These are phyloP conservation scores for Eumeta japonica DNA, from an alignment of 1,140 invertebrate species.

Conservation along the genomic window DNA sequence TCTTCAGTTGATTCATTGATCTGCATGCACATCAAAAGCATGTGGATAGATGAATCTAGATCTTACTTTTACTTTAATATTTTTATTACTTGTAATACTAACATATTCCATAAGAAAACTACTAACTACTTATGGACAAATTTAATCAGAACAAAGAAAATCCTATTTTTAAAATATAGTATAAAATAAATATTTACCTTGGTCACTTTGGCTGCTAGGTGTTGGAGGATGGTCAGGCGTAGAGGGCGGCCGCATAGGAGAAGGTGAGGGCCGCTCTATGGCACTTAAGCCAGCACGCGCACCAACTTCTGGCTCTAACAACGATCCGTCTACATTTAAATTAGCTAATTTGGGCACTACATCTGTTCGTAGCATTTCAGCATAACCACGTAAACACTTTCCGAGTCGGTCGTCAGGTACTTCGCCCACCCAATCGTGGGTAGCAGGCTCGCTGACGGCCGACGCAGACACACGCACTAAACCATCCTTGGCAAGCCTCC, in stretches of 20 bases:
- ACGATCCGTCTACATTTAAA: constrained; percentile 75
- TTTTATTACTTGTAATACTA: too few relatives aligned
- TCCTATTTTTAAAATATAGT: background rate
- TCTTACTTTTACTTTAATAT: too few relatives aligned
- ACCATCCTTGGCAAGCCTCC: constrained; percentile 81
- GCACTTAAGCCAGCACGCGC: constrained; percentile 30
- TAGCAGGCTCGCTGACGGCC: constrained; percentile 61
- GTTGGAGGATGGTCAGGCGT: constrained; percentile 47
- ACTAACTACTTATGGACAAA: background rate
- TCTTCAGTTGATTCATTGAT: too few relatives aligned
- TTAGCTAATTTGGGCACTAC: constrained; percentile 80
- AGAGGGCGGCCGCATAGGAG: constrained; percentile 63
- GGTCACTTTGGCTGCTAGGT: constrained; percentile 30
- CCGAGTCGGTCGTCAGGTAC: constrained; percentile 78
- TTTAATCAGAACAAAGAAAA: background rate
- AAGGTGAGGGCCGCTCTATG: constrained; percentile 50
- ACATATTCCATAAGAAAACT: too few relatives aligned
- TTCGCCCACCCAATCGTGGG: constrained; percentile 90
- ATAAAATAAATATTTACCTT: constrained; percentile 28
- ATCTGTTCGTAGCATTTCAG: constrained; percentile 69
- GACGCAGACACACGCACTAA: constrained; percentile 82
- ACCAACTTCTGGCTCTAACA: constrained; percentile 72
- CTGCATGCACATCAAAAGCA: too few relatives aligned
- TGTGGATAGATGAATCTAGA: too few relatives aligned
- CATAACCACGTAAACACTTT: constrained; percentile 82